A percentile compares a stretch with the other conserved stretches of the same genome.
phyloP scores from a whole-genome alignment of 2,888 invertebrate genomes.

The Tenthredo notha region DNA sequence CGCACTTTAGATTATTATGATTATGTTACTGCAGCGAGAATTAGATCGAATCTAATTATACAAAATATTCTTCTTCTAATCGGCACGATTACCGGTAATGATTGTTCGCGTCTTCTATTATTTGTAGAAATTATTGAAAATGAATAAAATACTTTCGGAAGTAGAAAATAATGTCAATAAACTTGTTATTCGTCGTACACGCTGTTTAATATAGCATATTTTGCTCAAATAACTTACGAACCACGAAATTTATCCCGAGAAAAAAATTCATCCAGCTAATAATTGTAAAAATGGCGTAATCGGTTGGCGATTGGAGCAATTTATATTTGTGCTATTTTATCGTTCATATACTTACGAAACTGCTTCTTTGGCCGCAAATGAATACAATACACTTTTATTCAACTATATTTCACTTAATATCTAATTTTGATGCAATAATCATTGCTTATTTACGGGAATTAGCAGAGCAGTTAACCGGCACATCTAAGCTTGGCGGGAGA shows the following conservation, averaged over 20 bases:
- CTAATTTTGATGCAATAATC: not conserved
- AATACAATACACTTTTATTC: not conserved
- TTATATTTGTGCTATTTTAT: not conserved
- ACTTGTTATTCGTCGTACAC: not conserved
- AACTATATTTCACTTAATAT: not conserved
- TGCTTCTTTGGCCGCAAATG: not conserved
- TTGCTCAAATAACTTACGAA: not conserved
- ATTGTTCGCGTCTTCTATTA: not conserved
- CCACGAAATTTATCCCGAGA: not conserved
- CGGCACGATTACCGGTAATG: not conserved
- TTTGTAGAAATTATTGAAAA: not conserved
- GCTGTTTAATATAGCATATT: not conserved
- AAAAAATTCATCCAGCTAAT: not conserved
- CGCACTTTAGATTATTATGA: not conserved
- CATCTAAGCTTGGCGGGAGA: not conserved
- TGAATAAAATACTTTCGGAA: not conserved
- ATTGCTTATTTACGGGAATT: not conserved
- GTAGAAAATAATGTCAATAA: not conserved
- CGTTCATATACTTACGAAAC: not conserved
- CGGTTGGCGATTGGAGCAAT: not conserved
- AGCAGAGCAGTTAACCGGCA: not conserved
- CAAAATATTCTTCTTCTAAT: not conserved
- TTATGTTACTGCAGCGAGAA: not conserved
- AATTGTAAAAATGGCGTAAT: not conserved
- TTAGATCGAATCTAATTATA: not conserved